phyloP scores from a whole-genome alignment of 2,888 invertebrate genomes.

The Anarsia innoxiella region DNA sequence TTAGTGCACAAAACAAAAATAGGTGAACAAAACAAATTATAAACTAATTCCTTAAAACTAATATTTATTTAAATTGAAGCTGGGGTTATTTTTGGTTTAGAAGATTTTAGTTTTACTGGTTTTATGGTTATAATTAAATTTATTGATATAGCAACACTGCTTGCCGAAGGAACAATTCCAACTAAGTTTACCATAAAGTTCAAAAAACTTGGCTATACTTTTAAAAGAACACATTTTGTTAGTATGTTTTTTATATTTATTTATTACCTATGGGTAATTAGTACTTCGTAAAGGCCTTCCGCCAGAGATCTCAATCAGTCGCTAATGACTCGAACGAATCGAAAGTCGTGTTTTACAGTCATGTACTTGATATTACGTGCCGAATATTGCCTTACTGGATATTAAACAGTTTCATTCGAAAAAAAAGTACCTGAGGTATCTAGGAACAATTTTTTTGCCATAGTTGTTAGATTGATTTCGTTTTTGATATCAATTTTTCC shows the following conservation, averaged over 20 bases:
- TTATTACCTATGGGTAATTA: background rate
- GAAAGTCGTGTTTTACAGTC: background rate
- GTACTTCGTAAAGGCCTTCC: constrained; percentile 26
- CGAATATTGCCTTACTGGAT: too few species aligned
- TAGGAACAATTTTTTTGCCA: too few species aligned
- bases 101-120: background rate
- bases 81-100: constrained; percentile 23
- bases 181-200: too few species aligned
- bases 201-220: too few species aligned
- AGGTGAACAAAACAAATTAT: constrained; percentile 22
- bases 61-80: constrained; percentile 6
- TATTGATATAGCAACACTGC: background rate
- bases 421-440: too few species aligned
- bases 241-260: background rate
- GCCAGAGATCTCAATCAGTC: constrained; percentile 49
- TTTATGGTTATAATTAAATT: background rate
- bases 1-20: constrained; percentile 27
- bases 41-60: constrained; percentile 13
- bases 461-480: too few species aligned
- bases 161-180: too few species aligned
- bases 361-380: background rate
- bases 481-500: too few species aligned
- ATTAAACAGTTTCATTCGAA: too few species aligned
- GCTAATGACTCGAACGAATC: constrained; percentile 5
- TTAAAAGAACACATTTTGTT: constrained; percentile 23